Evolutionary conservation across 1,140 invertebrate genomes (phyloP), one percentile per base, ranked within the genome.

Genomic region (Araneus ventricosus): DNA sequence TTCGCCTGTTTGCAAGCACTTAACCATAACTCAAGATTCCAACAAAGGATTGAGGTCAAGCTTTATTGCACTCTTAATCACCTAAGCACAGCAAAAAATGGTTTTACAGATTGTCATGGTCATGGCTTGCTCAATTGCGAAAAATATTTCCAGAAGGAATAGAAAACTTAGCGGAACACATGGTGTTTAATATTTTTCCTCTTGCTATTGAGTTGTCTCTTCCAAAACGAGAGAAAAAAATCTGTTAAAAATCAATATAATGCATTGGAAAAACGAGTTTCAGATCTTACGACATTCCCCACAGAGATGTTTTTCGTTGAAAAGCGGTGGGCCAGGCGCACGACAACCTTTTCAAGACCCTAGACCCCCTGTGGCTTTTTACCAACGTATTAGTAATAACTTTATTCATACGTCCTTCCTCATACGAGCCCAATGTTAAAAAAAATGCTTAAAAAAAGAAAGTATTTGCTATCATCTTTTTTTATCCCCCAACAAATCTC

Each of bases 381-480:
- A 86, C 41, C 52, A 70, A 57, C 4, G 90, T 41, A 86, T 92
- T 92, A 92, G 90, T 61, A 82, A 91, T 75, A 86, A 86, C 80
- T 86, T 92, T 92, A 92, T 92, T 91, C 90, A 91, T 91, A 85
- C 52, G 52, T 41, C 75, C 10, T 84, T 90, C 75, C 88, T 75
- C 89, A 82, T 90, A 82, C 20, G 37, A 14, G 8, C 45, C 45
- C 70, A 0, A 52, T 37, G 52, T 82, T 82, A 84, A 39, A 61
- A 82, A 75, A 75, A 52, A 57, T 79, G 30, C 41, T 37, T 22
- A 59, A 86, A 91, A 63, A 67, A 70, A 88, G 41, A 67, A 70
- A 75, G 41, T 30, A 88, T 70, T 39, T 59, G 8, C 52, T 39
- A 61, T 61, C 41, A 87, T 59, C 39, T 24, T 59, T 70, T 80